phyloP scores from a whole-genome alignment of 2,113 vertebrate genomes.

The Aspiorhynchus laticeps region DNA sequence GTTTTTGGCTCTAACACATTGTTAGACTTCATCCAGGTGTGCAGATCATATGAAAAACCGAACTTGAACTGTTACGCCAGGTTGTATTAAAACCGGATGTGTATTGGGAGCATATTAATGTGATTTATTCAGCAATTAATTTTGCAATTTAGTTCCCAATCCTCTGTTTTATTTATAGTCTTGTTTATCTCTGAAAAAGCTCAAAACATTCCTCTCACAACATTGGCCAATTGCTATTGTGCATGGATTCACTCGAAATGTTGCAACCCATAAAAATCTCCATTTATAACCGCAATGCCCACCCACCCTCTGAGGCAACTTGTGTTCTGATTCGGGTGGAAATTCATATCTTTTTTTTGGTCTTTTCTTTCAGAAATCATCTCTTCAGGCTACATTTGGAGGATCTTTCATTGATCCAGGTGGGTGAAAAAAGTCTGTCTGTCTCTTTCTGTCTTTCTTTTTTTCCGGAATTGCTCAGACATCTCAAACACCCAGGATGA shows the following conservation, averaged over 20 bases:
- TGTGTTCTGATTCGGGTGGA: background rate
- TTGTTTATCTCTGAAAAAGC: conserved; percentile 10
- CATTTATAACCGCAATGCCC: background rate
- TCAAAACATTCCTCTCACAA: background rate
- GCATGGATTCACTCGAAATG: background rate
- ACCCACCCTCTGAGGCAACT: background rate
- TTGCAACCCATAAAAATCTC: background rate
- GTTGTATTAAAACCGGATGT: background rate
- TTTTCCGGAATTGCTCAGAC: conserved; percentile 28
- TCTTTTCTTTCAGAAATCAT: conserved; percentile 53
- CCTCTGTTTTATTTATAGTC: background rate
- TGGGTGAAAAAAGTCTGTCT: conserved; percentile 62
- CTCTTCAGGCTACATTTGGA: conserved; percentile 58
- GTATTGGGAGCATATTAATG: conserved; percentile 4
- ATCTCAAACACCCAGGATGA: conserved; percentile 14
- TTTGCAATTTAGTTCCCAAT: conserved; percentile 25
- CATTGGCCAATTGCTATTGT: background rate
- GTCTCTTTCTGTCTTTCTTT: conserved; percentile 2
- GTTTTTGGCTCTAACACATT: background rate
- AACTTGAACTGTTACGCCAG: background rate
- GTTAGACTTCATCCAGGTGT: conserved; percentile 20
- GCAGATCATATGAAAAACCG: background rate
- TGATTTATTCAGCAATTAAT: conserved; percentile 30
- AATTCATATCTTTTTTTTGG: conserved; percentile 20
- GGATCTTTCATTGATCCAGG: conserved; percentile 77